Percentiles rank a stretch among this genome's conserved stretches.
Evolutionary conservation across 2,113 vertebrate genomes (phyloP).

Genomic region (Psammodynastes pulverulentus): DNA sequence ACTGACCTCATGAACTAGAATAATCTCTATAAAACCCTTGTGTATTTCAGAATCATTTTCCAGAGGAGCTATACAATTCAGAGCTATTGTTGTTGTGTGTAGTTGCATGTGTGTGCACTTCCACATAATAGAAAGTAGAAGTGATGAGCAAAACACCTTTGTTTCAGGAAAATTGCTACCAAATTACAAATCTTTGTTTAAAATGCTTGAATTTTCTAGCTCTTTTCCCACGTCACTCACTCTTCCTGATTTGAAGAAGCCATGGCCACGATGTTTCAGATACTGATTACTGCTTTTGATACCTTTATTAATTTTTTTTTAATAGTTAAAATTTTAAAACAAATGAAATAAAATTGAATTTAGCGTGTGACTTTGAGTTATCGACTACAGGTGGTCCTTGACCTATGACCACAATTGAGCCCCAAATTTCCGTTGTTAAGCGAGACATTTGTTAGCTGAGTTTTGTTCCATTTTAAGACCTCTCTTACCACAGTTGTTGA

Average conservation of each 20-base stretch:
- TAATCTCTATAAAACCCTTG: background rate
- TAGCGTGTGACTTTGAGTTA: too few relatives aligned
- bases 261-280: conserved; percentile 13
- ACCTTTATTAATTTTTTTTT: conserved; percentile 5
- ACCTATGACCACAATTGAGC: background rate
- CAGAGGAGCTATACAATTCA: conserved; percentile 23
- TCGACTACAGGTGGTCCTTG: too few relatives aligned
- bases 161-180: conserved; percentile 45
- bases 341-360: too few relatives aligned
- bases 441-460: background rate
- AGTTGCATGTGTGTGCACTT: conserved; percentile 24
- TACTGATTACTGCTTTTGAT: conserved; percentile 41
- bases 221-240: conserved; percentile 11
- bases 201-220: conserved; percentile 28
- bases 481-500: background rate
- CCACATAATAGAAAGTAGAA: conserved; percentile 27
- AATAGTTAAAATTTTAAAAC: too few relatives aligned
- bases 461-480: background rate
- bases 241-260: conserved; percentile 22
- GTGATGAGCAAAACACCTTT: conserved; percentile 35
- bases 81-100: conserved; percentile 18
- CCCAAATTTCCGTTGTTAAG: background rate
- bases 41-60: background rate
- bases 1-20: background rate
- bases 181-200: conserved; percentile 38